Evolutionary conservation across 2,888 invertebrate species (phyloP), one percentile per base, ranked within the genome.

Genomic region (Synanthedon tipuliformis): DNA sequence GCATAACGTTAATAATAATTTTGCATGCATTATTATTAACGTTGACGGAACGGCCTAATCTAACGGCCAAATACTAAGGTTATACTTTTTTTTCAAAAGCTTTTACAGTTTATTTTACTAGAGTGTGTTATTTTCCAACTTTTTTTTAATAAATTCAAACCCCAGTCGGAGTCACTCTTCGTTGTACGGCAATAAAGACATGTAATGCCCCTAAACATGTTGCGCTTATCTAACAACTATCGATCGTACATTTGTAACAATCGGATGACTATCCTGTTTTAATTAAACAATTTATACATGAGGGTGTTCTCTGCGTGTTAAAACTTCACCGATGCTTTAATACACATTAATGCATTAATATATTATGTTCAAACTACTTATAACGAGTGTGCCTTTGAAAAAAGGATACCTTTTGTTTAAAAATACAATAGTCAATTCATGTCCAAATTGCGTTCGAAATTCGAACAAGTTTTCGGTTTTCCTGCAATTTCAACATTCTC

Each of bases 121-220:
- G 45, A 13, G 13, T 2, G 45, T 15, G 45, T 45, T 13, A 13
- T 45, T 45, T 45, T 45, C 11, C 45, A 45, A 45, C 8, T 13
- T 45, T 45, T n/a, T 2, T 45, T 45, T 15, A 13, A 45, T 45
- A 13, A 34, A 45, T 15, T 45, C 45, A 45, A 45, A 45, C 65
- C 66, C 66, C 63, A 61, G 56, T 65, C 64, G 68, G 45, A 12
- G 13, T 45, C 12, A 45, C 45, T 45, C 45, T 68, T 59, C 71
- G 69, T 78, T 75, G 73, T 71, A 66, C 65, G 62, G 65, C 72
- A 75, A 79, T 79, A 79, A 77, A 78, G 73, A 67, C 71, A 75
- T 78, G 59, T 55, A 73, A 75, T 71, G 64, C 70, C 75, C 76
- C 71, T 61, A 71, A 72, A 76, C 71, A 70, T 68, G 68, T 66